phyloP scores from a whole-genome alignment of 2,888 invertebrate genomes.

The Synanthedon vespiformis region DNA sequence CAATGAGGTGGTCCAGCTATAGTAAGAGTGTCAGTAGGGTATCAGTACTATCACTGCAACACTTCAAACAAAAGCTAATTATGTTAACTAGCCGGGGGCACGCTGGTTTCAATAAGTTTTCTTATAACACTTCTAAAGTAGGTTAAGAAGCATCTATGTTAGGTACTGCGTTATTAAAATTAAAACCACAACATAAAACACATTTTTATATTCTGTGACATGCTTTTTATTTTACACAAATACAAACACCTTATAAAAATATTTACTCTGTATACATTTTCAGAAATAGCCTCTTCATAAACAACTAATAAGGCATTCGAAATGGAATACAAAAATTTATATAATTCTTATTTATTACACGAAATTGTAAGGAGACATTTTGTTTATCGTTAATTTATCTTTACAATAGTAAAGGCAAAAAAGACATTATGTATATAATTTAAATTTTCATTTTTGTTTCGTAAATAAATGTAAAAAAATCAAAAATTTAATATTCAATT shows the following conservation, averaged over 20 bases:
- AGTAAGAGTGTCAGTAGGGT: constrained; percentile 24
- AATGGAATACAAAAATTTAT: background rate
- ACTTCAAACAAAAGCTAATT: constrained; percentile 31
- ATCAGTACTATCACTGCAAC: constrained; percentile 20
- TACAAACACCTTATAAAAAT: constrained; percentile 26
- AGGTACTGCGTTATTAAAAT: constrained; percentile 41
- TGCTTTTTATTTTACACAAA: constrained; percentile 35
- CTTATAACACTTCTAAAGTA: background rate
- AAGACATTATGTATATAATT: constrained; percentile 13
- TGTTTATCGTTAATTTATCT: constrained; percentile 25
- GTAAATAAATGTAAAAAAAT: background rate
- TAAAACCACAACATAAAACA: constrained; percentile 67
- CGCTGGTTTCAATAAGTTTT: constrained; percentile 3
- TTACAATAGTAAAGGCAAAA: constrained; percentile 28
- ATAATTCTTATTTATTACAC: background rate
- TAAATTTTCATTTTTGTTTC: background rate
- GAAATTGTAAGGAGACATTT: background rate
- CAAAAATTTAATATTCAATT: background rate
- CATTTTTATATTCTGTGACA: constrained; percentile 58
- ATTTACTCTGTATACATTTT: constrained; percentile 23
- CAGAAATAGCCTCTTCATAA: constrained; percentile 9
- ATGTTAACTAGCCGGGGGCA: constrained; percentile 12
- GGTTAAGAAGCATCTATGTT: constrained; percentile 29
- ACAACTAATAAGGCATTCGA: background rate
- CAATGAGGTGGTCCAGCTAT: constrained; percentile 14